A percentile compares a stretch with the other conserved stretches of the same genome.
Conservation (phyloP, 2,797 vertebrate species). For the Lerista edwardsae region DNA sequence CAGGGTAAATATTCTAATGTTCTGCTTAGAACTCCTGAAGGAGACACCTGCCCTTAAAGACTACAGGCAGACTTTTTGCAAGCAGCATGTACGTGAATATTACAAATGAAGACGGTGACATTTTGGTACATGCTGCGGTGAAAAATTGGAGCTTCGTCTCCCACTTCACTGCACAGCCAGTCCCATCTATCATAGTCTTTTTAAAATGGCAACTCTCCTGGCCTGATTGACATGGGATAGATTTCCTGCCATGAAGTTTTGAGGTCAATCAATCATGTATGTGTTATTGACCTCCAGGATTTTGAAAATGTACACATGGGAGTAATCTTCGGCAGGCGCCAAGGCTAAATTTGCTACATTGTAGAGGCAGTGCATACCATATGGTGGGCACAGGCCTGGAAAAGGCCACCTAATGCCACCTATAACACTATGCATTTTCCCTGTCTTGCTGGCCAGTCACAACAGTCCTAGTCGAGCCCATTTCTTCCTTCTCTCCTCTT, state of each 20-base stretch:
- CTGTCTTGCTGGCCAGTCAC: neutral
- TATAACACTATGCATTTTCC: neutral
- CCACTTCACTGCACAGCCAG: constrained; percentile 32
- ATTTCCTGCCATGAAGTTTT: constrained; percentile 70
- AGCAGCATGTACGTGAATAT: fast-evolving
- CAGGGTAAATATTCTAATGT: neutral
- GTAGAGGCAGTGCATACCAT: neutral
- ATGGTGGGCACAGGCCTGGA: neutral
- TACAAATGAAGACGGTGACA: neutral
- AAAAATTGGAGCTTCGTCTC: constrained; percentile 43
- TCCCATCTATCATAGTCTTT: constrained; percentile 65
- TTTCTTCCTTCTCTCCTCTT: no score
- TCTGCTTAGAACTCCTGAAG: constrained; percentile 1
- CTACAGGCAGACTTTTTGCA: neutral
- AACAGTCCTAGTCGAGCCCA: no score
- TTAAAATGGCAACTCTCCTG: constrained; percentile 57
- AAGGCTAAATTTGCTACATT: neutral
- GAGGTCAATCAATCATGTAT: constrained; percentile 69
- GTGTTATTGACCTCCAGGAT: constrained; percentile 54
- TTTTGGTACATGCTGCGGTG: constrained; percentile 42
- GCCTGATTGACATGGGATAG: constrained; percentile 67
- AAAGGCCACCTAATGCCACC: neutral
- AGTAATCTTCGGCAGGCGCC: constrained; percentile 22
- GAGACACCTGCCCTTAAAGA: constrained; percentile 10
- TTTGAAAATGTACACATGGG: constrained; percentile 31